These are phyloP conservation scores for Hirtodrosophila alboralis DNA, from an alignment of 2,888 invertebrate species.

Conservation along the genomic window DNA sequence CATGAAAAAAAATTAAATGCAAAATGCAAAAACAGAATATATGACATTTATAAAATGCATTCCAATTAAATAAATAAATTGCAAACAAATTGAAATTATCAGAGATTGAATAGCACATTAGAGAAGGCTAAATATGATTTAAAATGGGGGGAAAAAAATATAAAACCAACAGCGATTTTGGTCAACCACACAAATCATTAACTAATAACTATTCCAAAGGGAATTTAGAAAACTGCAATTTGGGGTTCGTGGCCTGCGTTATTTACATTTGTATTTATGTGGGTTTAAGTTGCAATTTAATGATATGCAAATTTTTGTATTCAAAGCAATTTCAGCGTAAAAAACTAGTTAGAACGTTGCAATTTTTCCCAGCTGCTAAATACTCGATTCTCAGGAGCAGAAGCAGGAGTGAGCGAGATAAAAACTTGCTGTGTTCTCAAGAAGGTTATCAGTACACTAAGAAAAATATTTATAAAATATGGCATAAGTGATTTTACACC, in stretches of 20 bases:
- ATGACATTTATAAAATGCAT: constrained; percentile 25
- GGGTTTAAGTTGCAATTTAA: constrained; percentile 22
- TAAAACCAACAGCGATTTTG: constrained; percentile 47
- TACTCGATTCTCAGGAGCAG: too few relatives aligned
- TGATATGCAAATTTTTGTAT: constrained; percentile 19
- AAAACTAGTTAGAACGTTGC: too few relatives aligned
- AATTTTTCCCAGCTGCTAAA: too few relatives aligned
- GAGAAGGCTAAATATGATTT: constrained; percentile 32
- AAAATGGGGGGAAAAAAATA: constrained; percentile 4
- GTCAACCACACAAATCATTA: constrained; percentile 60
- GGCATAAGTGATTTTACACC: too few relatives aligned
- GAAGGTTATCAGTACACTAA: too few relatives aligned
- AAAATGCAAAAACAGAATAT: constrained; percentile 42
- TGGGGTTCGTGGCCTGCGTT: constrained; percentile 3
- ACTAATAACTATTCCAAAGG: constrained; percentile 49
- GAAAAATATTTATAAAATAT: too few relatives aligned
- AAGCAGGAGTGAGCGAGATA: too few relatives aligned
- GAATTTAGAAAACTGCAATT: constrained; percentile 18
- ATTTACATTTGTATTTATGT: constrained; percentile 38
- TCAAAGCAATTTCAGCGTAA: too few relatives aligned
- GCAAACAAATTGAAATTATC: constrained; percentile 54
- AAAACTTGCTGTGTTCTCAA: too few relatives aligned
- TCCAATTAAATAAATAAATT: constrained; percentile 27
- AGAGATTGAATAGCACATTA: constrained; percentile 48
- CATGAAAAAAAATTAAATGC: constrained; percentile 20